Conservation (phyloP, 1,140 invertebrate genomes). For the Agraylea sexmaculata region DNA sequence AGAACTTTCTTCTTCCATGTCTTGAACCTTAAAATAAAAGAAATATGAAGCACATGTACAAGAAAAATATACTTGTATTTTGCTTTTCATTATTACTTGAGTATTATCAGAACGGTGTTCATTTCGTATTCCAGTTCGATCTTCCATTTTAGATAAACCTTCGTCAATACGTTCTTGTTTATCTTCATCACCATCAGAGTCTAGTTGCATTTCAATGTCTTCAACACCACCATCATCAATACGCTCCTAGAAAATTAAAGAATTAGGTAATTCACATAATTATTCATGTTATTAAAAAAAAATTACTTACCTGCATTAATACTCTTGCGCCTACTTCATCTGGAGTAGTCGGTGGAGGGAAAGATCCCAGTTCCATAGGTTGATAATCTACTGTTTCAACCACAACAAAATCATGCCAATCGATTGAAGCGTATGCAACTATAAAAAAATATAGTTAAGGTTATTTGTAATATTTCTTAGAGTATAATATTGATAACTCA, state of each 20-base stretch:
- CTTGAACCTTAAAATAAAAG: slow-evolving; percentile 48
- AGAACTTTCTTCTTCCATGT: slow-evolving; percentile 82
- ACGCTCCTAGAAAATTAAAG: slow-evolving; percentile 34
- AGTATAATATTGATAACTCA: slow-evolving; percentile 60
- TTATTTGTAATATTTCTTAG: slow-evolving; percentile 89
- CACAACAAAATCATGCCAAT: slow-evolving; percentile 99
- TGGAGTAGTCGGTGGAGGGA: slow-evolving; percentile 93
- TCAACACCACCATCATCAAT: slow-evolving; percentile 43
- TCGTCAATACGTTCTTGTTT: slow-evolving; percentile 57
- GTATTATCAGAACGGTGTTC: slow-evolving; percentile 29
- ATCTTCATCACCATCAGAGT: slow-evolving; percentile 54
- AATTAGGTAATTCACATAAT: slow-evolving; percentile 14
- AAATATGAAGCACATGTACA: not conserved
- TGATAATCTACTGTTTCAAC: slow-evolving; percentile 99
- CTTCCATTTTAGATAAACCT: slow-evolving; percentile 52
- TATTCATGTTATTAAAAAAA: slow-evolving; percentile 9
- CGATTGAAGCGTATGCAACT: slow-evolving; percentile 94
- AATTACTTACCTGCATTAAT: slow-evolving; percentile 57
- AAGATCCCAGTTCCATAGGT: slow-evolving; percentile 87
- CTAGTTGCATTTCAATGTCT: slow-evolving; percentile 65
- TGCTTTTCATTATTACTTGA: slow-evolving; percentile 28
- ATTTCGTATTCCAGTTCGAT: slow-evolving; percentile 40
- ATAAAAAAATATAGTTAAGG: too few species aligned
- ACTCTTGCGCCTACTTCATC: slow-evolving; percentile 92
- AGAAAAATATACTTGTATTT: slow-evolving; percentile 22